Conservation (phyloP, 2,797 vertebrate species). For the Dromococcyx pavoninus region DNA sequence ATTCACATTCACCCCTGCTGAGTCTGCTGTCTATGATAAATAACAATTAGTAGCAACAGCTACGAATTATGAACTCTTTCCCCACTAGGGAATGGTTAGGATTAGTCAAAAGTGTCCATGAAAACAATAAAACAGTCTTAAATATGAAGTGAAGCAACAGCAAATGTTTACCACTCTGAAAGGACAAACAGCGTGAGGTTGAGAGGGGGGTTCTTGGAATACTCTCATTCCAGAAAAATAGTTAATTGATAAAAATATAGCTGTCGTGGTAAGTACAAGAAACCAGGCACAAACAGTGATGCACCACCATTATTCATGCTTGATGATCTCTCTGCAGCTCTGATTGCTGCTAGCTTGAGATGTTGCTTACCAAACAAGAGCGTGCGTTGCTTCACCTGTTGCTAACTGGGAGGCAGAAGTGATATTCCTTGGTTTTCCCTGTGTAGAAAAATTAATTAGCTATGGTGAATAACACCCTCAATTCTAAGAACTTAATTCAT, state of each 20-base stretch:
- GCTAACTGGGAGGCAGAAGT: not conserved
- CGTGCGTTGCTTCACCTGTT: not conserved
- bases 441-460: not conserved
- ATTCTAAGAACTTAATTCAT: not conserved
- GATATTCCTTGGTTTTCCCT: not conserved
- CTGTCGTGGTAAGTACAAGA: not conserved
- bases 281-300: not conserved
- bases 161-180: not conserved
- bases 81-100: not conserved
- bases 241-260: not conserved
- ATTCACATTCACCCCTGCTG: not conserved
- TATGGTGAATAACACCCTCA: not conserved
- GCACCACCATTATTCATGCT: not conserved
- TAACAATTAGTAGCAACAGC: not conserved
- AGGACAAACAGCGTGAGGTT: not conserved
- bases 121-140: not conserved
- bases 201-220: not conserved
- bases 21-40: not conserved
- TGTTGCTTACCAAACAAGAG: not conserved
- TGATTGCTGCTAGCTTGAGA: not conserved
- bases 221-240: not conserved
- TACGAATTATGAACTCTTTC: not conserved
- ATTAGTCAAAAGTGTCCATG: not conserved
- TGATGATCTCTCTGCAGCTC: not conserved
- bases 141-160: not conserved